These are phyloP conservation scores for Cantharis rustica DNA, from an alignment of 2,888 invertebrate genomes.

Conservation along the genomic window DNA sequence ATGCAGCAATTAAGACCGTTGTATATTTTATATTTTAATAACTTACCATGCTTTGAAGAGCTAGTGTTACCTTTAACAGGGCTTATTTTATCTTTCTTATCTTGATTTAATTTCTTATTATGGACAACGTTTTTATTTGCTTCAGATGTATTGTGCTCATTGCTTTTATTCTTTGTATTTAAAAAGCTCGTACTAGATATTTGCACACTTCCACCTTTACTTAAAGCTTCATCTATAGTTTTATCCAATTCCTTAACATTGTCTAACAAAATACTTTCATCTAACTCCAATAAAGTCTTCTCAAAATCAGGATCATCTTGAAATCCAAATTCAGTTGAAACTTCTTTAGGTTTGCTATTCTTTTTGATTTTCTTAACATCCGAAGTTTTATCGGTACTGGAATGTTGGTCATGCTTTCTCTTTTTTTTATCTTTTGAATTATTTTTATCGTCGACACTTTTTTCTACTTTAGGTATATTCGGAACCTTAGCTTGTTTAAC, in stretches of 20 bases:
- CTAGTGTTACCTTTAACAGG: neutral
- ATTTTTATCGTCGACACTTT: constrained; percentile 26
- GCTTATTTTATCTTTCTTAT: neutral
- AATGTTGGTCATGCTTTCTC: constrained; percentile 5
- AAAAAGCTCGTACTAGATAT: neutral
- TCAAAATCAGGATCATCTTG: constrained; percentile 75
- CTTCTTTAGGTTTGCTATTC: constrained; percentile 40
- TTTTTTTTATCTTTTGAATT: constrained; percentile 20
- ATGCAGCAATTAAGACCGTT: neutral
- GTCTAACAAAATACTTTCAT: constrained; percentile 57
- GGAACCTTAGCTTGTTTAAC: constrained; percentile 60
- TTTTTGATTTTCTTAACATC: constrained; percentile 26
- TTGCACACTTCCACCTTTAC: constrained; percentile 12
- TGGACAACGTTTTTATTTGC: neutral
- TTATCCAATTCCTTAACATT: constrained; percentile 46
- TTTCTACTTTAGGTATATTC: constrained; percentile 28
- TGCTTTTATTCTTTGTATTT: neutral
- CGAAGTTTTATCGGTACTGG: constrained; percentile 13
- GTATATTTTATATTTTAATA: neutral
- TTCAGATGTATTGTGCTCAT: neutral
- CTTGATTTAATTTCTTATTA: neutral
- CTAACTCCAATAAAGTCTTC: constrained; percentile 68
- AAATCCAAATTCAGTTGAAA: constrained; percentile 55
- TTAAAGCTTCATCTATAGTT: constrained; percentile 39
- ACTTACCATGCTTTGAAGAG: constrained; percentile 12